Conservation (phyloP, 2,113 vertebrate genomes). For the Lontra canadensis region DNA sequence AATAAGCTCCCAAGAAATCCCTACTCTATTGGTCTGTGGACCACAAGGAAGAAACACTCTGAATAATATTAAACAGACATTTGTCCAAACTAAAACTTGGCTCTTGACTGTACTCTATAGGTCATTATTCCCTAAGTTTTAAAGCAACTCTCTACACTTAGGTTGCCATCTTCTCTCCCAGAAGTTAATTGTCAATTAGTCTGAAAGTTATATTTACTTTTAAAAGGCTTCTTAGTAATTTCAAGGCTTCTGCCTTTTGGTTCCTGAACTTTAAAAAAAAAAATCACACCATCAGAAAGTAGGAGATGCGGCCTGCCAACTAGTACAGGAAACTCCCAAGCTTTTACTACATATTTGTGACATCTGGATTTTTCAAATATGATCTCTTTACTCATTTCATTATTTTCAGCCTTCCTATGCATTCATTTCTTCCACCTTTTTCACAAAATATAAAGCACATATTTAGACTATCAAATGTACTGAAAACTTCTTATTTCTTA, state of each 20-base stretch:
- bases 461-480: neutral
- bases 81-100: slow-evolving; percentile 8
- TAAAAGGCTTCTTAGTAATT: neutral
- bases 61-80: neutral
- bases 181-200: neutral
- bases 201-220: neutral
- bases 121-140: neutral
- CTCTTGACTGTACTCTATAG: neutral
- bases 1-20: neutral
- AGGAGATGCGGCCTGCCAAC: neutral
- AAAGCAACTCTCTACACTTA: neutral
- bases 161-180: neutral
- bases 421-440: neutral
- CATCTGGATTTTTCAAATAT: neutral
- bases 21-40: neutral
- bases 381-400: neutral
- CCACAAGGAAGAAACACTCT: neutral
- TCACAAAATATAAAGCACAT: slow-evolving; percentile 15
- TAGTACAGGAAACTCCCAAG: neutral
- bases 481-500: slow-evolving; percentile 1
- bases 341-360: neutral
- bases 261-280: neutral
- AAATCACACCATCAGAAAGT: neutral
- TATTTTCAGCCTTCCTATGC: neutral
- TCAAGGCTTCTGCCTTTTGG: neutral